Conservation (phyloP, 2,888 invertebrate genomes). For the Peribatodes rhomboidaria region DNA sequence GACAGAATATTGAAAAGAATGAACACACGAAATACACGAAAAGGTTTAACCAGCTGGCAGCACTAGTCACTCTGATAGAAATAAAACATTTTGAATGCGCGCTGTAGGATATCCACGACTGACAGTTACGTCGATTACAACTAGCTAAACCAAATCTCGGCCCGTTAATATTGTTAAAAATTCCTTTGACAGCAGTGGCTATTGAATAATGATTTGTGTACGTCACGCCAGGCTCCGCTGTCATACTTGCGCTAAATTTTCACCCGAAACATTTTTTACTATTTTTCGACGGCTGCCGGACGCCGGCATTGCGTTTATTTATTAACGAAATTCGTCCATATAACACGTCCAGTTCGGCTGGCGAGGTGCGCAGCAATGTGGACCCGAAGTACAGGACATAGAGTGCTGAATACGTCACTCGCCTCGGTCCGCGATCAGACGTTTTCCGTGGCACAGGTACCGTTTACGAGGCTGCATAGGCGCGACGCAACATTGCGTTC, state of each 20-base stretch:
- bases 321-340: slow-evolving; percentile 85
- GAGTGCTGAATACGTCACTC: slow-evolving; percentile 55
- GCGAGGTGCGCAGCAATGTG: slow-evolving; percentile 47
- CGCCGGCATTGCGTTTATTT: slow-evolving; percentile 83
- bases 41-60: slow-evolving; percentile 62
- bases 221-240: slow-evolving; percentile 73
- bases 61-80: slow-evolving; percentile 53
- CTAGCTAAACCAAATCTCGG: slow-evolving; percentile 72
- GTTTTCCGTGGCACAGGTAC: slow-evolving; percentile 60
- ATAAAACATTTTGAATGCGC: slow-evolving; percentile 53
- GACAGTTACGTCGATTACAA: slow-evolving; percentile 61
- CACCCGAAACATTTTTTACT: slow-evolving; percentile 71
- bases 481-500: slow-evolving; percentile 76
- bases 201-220: slow-evolving; percentile 82
- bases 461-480: slow-evolving; percentile 83
- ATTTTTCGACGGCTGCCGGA: slow-evolving; percentile 74
- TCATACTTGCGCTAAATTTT: slow-evolving; percentile 85
- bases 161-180: slow-evolving; percentile 81
- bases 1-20: slow-evolving; percentile 50
- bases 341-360: slow-evolving; percentile 64
- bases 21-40: slow-evolving; percentile 61
- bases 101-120: slow-evolving; percentile 48
- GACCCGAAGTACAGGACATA: slow-evolving; percentile 57
- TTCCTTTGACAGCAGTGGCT: slow-evolving; percentile 79
- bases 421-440: slow-evolving; percentile 52